A percentile compares a stretch with the other conserved stretches of the same genome.
phyloP scores from a whole-genome alignment of 2,797 vertebrate genomes.

The Coregonus sp. region DNA sequence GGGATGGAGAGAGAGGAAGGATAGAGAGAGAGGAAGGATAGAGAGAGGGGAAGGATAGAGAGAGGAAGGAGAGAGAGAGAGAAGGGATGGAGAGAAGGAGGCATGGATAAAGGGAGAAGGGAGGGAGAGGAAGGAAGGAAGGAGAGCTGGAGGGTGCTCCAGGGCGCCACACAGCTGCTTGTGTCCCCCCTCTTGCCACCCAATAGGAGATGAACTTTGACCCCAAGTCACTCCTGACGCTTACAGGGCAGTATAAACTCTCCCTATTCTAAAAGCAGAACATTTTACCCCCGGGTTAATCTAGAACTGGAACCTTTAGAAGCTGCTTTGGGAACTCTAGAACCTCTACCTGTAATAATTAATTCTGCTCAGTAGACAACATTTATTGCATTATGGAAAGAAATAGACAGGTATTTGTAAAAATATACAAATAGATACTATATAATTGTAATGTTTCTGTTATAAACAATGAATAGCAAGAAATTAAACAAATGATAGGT shows the following conservation, averaged over 20 bases:
- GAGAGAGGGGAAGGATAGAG: neutral
- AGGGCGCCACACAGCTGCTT: slow-evolving; percentile 52
- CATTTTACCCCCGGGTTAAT: neutral
- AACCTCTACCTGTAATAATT: too few relatives aligned
- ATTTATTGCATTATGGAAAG: too few relatives aligned
- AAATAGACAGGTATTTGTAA: too few relatives aligned
- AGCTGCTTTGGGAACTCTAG: too few relatives aligned
- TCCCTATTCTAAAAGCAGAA: neutral
- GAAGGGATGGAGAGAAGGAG: slow-evolving; percentile 30
- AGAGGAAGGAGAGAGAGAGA: neutral
- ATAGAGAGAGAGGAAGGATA: slow-evolving; percentile 6
- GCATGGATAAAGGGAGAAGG: slow-evolving; percentile 14
- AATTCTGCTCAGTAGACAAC: too few relatives aligned
- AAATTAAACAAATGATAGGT: too few relatives aligned
- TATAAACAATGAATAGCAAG: too few relatives aligned
- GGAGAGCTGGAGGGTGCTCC: slow-evolving; percentile 3
- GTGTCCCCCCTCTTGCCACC: slow-evolving; percentile 34
- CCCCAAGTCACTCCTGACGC: slow-evolving; percentile 8
- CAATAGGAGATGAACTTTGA: slow-evolving; percentile 50
- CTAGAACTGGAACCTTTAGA: too few relatives aligned
- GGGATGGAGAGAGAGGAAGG: slow-evolving; percentile 30
- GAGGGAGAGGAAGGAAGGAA: neutral
- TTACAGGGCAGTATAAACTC: neutral
- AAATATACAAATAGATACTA: too few relatives aligned
- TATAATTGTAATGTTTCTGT: too few relatives aligned